Evolutionary conservation across 2,888 invertebrate genomes (phyloP), one percentile per base, ranked within the genome.

Genomic region (Dasypolia templi): DNA sequence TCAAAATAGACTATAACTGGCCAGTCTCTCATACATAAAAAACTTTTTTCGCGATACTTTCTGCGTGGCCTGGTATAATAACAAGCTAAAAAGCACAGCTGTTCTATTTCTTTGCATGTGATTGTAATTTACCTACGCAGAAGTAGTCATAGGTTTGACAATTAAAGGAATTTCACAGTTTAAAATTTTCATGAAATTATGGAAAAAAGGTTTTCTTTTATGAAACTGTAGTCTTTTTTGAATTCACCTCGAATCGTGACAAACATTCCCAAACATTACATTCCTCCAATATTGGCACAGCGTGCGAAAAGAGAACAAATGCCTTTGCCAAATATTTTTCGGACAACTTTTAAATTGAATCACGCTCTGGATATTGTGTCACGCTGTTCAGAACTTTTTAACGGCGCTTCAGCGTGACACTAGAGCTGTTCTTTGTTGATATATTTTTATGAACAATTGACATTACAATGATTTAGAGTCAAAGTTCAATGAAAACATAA

Each of bases 271-370:
- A 42, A 79, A 79, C 32, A 51, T 79, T 58, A 53, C n/a, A 59
- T 65, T 61, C 59, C 19, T 14, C 42, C 53, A 55, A 79, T 67
- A 65, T 72, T 76, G 55, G 49, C 61, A 44, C 29, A 46, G 72
- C 76, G 71, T 46, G 56, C 77, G 35, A 51, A 53, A 70, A 79
- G 46, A 82, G 65, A 65, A 77, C 58, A 69, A 72, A 81, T 65
- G 68, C 42, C 65, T 67, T 62, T 26, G 65, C 3, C 51, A 80
- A 78, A 78, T 61, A 74, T 77, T 77, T 64, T 44, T 62, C 61
- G 59, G 42, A 55, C 80, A 80, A 78, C 61, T 80, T 77, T 79
- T 62, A 72, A 83, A 86, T 84, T 79, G 75, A 75, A 82, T 78
- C 75, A 79, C 78, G 82, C 82, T 72, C 77, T 35, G 65, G 66